These are phyloP conservation scores for Micronycteris hirsuta DNA, from an alignment of 2,113 vertebrate genomes.

Conservation along the genomic window DNA sequence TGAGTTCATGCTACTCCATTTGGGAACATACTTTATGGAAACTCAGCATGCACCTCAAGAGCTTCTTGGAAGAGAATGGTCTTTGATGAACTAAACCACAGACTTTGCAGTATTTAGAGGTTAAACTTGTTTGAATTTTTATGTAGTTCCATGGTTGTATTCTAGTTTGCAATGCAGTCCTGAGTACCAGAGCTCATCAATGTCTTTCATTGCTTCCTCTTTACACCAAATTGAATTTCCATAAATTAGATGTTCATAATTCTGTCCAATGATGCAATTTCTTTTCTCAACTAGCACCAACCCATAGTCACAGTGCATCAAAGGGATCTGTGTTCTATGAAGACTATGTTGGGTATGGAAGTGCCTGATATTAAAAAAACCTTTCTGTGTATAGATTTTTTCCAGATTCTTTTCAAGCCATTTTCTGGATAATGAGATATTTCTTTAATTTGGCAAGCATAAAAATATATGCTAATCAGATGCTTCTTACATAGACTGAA, in stretches of 20 bases:
- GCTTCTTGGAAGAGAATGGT: slow-evolving; percentile 29
- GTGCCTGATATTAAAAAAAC: slow-evolving; percentile 50
- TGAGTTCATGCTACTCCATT: neutral
- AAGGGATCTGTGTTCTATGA: slow-evolving; percentile 50
- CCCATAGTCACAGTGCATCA: slow-evolving; percentile 47
- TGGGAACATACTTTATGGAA: slow-evolving; percentile 30
- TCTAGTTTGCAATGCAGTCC: slow-evolving; percentile 30
- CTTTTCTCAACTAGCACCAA: slow-evolving; percentile 45
- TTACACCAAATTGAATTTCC: slow-evolving; percentile 60
- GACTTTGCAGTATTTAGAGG: slow-evolving; percentile 43
- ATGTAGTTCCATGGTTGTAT: slow-evolving; percentile 46
- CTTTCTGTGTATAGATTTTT: neutral
- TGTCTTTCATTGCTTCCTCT: slow-evolving; percentile 61
- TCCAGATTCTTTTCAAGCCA: slow-evolving; percentile 66
- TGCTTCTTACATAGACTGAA: slow-evolving; percentile 49
- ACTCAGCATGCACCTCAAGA: neutral
- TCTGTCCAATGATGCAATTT: slow-evolving; percentile 47
- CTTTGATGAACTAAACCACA: slow-evolving; percentile 21
- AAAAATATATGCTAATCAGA: slow-evolving; percentile 64
- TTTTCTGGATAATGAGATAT: slow-evolving; percentile 38
- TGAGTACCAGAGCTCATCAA: slow-evolving; percentile 51
- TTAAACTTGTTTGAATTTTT: slow-evolving; percentile 14
- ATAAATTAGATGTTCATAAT: slow-evolving; percentile 67
- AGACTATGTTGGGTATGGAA: slow-evolving; percentile 42
- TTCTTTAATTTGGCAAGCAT: slow-evolving; percentile 64